Base-by-base conservation (phyloP, 1,140 invertebrate genomes). In the Psix sp. region DNA sequence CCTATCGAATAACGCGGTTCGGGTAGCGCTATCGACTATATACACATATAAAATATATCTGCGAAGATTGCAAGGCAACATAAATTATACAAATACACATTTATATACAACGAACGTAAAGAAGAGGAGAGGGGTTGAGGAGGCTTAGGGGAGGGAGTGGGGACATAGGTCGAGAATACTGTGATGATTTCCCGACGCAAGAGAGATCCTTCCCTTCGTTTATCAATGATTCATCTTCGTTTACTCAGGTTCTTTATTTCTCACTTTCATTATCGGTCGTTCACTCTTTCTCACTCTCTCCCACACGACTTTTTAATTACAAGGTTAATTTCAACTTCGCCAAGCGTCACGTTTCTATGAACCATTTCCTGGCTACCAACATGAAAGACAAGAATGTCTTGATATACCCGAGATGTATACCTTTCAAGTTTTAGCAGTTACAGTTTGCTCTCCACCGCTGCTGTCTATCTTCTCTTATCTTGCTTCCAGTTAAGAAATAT, bases 371-470 rank as follows among this genome's bases (percentile, higher is more conserved):
- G 70, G 73, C 77, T 73, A 78, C 48, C 77, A 78, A 74, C 74
- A 71, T 78, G 74, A 83, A 82, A 82, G 68, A 78, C 67, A 62
- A 75, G 56, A 76, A 48, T 71, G 68, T 80, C 66, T 29, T 56
- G 66, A 78, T 73, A 75, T 71, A 74, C 73, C 65, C 49, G 46
- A n/a, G n/a, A 63, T 62, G 56, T 78, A 75, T 72, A 74, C 59
- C 59, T 78, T 56, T 62, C 56, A 77, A 62, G 54, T 67, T 11
- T 39, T 54, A 74, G 26, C 59, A 65, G 24, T 46, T 45, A 73
- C 36, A 59, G 51, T 75, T 80, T 78, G 78, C 80, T 80, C 79
- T 56, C 62, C 75, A 81, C n/a, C n/a, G n/a, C n/a, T n/a, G n/a
- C n/a, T n/a, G n/a, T n/a, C n/a, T n/a, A n/a, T 57, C 38, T 29